Conservation (phyloP, 2,797 vertebrate genomes). For the Squalus acanthias region DNA sequence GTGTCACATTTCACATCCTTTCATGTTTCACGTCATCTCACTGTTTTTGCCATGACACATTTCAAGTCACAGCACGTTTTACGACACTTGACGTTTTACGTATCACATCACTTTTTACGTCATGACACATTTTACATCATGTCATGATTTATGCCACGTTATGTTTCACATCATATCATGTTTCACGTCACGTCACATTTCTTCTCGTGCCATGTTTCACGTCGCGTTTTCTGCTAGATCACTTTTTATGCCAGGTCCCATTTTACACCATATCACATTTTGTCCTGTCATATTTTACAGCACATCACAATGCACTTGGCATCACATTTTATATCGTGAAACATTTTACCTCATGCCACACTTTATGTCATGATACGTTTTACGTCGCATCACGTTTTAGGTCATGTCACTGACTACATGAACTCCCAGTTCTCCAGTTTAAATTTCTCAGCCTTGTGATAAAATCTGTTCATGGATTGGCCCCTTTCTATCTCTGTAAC, state of each 20-base stretch:
- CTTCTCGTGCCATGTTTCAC: neutral
- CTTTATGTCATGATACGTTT: neutral
- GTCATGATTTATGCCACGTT: neutral
- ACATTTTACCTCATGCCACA: too few relatives aligned
- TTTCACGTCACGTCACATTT: neutral
- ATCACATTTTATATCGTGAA: neutral
- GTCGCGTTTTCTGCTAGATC: neutral
- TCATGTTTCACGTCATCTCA: too few relatives aligned
- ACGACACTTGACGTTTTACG: too few relatives aligned
- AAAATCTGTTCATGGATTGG: neutral
- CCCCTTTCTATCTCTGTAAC: neutral
- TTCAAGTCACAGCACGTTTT: neutral
- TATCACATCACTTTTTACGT: neutral
- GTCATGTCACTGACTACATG: neutral
- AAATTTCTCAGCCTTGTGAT: neutral
- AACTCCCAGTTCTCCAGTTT: neutral
- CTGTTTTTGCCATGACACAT: neutral
- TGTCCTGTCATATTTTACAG: neutral
- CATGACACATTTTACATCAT: neutral
- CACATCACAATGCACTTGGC: neutral
- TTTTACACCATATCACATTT: neutral
- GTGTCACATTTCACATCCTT: too few relatives aligned
- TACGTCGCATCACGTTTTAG: neutral
- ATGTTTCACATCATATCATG: neutral
- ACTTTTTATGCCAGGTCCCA: neutral